Evolutionary conservation across 30 jellyfish, hydroid and myxozoan species (phyloP).

Genomic region (Aurelia sp.): DNA sequence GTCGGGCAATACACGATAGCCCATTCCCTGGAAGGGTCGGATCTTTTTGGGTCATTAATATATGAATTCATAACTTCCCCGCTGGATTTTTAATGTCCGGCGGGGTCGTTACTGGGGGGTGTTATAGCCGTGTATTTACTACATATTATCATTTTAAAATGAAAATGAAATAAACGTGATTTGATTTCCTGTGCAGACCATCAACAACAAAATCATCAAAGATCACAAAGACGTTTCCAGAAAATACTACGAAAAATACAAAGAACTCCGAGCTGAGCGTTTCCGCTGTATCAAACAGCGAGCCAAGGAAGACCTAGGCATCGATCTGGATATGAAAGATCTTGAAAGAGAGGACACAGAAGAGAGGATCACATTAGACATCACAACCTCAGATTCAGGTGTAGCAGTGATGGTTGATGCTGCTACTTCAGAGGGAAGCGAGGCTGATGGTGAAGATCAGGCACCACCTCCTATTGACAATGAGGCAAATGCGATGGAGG

Average conservation of each 20-base stretch:
- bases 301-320: conserved; percentile 52
- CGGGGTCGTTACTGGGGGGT: too few relatives aligned
- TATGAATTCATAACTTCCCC: too few relatives aligned
- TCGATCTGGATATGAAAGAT: conserved; percentile 61
- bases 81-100: too few relatives aligned
- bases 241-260: conserved; percentile 57
- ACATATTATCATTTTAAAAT: too few relatives aligned
- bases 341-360: conserved; percentile 57
- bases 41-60: too few relatives aligned
- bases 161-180: too few relatives aligned
- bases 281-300: conserved; percentile 76
- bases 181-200: conserved; percentile 35
- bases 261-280: conserved; percentile 81
- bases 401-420: conserved; percentile 38
- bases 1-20: too few relatives aligned
- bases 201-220: conserved; percentile 57
- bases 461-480: conserved; percentile 54
- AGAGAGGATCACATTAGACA: conserved; percentile 42
- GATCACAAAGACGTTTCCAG: conserved; percentile 77
- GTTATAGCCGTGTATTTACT: too few relatives aligned
- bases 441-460: conserved; percentile 4
- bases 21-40: too few relatives aligned
- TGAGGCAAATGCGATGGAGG: conserved; percentile 41
- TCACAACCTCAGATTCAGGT: conserved; percentile 34
- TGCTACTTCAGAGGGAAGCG: conserved; percentile 1